phyloP scores from a whole-genome alignment of 2,888 invertebrate genomes.

The Automeris io region DNA sequence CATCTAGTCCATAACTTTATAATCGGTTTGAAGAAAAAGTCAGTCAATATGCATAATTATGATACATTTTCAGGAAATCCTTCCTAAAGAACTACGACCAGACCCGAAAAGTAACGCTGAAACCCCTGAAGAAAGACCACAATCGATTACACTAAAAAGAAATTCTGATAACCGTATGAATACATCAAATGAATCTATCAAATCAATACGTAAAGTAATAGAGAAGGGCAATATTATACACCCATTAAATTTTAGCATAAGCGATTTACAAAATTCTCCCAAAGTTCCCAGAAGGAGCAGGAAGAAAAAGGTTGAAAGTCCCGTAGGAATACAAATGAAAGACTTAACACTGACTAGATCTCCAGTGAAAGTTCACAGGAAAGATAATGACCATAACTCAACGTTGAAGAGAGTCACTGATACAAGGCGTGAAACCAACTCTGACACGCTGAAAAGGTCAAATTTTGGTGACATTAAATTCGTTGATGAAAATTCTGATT shows the following conservation, averaged over 20 bases:
- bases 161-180: slow-evolving; percentile 45
- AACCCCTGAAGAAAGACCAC: slow-evolving; percentile 78
- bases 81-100: slow-evolving; percentile 63
- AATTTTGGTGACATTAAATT: slow-evolving; percentile 82
- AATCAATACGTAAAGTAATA: slow-evolving; percentile 47
- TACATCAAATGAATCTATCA: slow-evolving; percentile 55
- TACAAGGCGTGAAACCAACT: slow-evolving; percentile 80
- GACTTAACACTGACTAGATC: slow-evolving; percentile 56
- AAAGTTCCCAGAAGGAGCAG: slow-evolving; percentile 47
- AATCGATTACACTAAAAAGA: slow-evolving; percentile 55
- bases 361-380: slow-evolving; percentile 55
- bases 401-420: slow-evolving; percentile 80
- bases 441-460: slow-evolving; percentile 70
- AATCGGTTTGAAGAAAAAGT: no score
- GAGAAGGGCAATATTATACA: slow-evolving; percentile 66
- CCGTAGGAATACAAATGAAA: slow-evolving; percentile 57
- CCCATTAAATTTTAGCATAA: slow-evolving; percentile 68
- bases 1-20: no score
- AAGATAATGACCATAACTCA: slow-evolving; percentile 46
- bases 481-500: slow-evolving; percentile 82
- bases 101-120: slow-evolving; percentile 82
- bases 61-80: slow-evolving; percentile 59
- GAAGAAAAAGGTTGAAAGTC: slow-evolving; percentile 47
- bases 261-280: slow-evolving; percentile 63
- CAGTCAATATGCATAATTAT: no score